Base-by-base conservation (phyloP, 2,113 vertebrate species). In the Scartelaos histophorus region DNA sequence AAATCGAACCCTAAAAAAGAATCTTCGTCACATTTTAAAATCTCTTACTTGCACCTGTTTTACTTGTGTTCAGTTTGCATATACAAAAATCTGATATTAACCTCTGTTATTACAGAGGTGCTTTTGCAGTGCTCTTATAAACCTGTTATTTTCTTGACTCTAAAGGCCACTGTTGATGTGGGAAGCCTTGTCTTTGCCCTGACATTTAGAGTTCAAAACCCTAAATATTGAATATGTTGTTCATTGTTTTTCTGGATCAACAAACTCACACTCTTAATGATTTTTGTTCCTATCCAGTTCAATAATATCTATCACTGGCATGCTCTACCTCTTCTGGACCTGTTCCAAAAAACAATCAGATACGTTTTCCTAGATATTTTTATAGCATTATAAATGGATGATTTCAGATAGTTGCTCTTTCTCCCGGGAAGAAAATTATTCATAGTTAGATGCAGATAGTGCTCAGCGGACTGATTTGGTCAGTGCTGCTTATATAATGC, bases 171-270 rank as follows among this genome's bases (percentile, higher is more conserved):
- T 38, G 34, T 38, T 38, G 61, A 64, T 43, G 17, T 64, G 34
- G 17, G 11, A 64, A 13, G 34, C 61, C 61, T 64, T 21, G 34
- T 64, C 61, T 64, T 64, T 64, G 61, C 34, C 34, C 29, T 64
- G 17, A 38, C 61, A 34, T 62, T 62, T 62, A 17, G 25, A 60
- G 22, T 29, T 62, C 60, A 35, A 35, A 60, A 62, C n/a, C 61
- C 9, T n/a, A 64, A 64, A 64, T 43, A 19, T 64, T 64, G 61
- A 64, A 38, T 34, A 64, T 61, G 25, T 7, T 60, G 22, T 61
- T 61, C 15, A 34, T 61, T 61, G 57, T 60, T 29, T 60, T 29
- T 29, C 25, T 29, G 58, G 58, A 16, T 61, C 15, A 61, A 61
- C 58, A 61, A 61, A 34, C 58, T 34, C 25, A 10, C 22, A 57